Evolutionary conservation across 2,797 vertebrate species (phyloP), one percentile per base, ranked within the genome.

Genomic region (Nannoperca australis): DNA sequence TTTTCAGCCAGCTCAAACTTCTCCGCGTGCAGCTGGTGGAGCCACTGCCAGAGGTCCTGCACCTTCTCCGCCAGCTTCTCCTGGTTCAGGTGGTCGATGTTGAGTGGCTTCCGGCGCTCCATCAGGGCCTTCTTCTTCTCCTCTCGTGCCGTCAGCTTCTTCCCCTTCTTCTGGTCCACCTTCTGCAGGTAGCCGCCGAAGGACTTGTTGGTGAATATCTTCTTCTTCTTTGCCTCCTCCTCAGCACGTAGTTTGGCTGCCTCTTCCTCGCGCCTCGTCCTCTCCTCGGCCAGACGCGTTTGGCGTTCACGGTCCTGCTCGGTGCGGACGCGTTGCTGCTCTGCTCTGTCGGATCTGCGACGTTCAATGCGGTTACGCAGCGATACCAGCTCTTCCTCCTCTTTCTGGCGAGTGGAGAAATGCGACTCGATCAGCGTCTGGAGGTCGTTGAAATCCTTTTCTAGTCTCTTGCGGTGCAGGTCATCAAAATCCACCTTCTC

Each of bases 401-500:
- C 96, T 58, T 96, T 96, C 89, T 96, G 95, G 6, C 95, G 94
- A 84, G 49, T 94, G 79, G 87, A 89, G 78, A 96, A 96, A 27
- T 96, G 96, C 32, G 89, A 63, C 89, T 96, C 92, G 3, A 96
- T 96, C 44, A 96, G 90, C 30, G 89, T 79, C 89, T 96, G 96
- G 11, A 96, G 92, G 87, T 96, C 95, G n/a, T 92, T 93, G 88
- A 93, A 95, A 68, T 96, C 96, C 83, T 96, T 96, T 53, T 96
- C 95, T 3, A 95, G 5, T 1, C 96, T 92, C 84, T 96, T 96
- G 78, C 95, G 94, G 72, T 96, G 95, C 30, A 96, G 92, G 84
- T 96, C 96, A 15, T 96, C 95, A 27, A 96, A 96, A 81, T 96
- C 95, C 63, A 96, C 93, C 79, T 94, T 95, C 85, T 96, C 96